phyloP scores from a whole-genome alignment of 2,113 vertebrate species.

The Loxodonta africana region DNA sequence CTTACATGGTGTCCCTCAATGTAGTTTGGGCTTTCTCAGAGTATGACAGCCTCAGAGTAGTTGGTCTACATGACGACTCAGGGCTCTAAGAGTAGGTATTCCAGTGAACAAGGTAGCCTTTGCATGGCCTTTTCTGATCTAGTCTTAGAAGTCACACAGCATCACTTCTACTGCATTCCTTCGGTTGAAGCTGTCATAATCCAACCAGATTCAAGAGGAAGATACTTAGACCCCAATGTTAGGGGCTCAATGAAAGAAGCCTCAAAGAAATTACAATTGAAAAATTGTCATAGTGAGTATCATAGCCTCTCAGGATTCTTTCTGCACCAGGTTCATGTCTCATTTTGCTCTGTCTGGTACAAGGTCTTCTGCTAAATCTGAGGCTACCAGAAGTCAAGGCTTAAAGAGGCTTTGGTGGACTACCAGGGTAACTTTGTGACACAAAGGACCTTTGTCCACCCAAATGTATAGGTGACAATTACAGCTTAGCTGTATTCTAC shows the following conservation, averaged over 20 bases:
- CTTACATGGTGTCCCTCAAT: background rate
- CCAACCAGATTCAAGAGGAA: background rate
- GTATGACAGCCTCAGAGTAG: background rate
- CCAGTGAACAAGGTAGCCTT: background rate
- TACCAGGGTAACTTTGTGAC: background rate
- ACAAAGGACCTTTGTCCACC: background rate
- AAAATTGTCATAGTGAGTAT: background rate
- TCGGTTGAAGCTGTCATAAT: background rate
- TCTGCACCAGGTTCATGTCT: background rate
- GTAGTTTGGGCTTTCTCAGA: background rate
- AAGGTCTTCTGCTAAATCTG: conserved; percentile 35
- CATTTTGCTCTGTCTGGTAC: background rate
- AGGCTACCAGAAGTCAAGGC: background rate
- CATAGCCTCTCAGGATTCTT: background rate
- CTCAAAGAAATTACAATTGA: background rate
- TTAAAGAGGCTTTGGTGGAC: background rate
- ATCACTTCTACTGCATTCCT: background rate
- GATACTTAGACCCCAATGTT: background rate
- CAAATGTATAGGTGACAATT: background rate
- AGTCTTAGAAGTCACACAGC: background rate
- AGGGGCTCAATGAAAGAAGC: background rate
- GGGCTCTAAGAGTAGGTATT: conserved; percentile 4
- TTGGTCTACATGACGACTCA: background rate
- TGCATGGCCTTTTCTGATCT: background rate
- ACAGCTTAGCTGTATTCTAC: background rate